Evolutionary conservation across 2,113 vertebrate genomes (phyloP).

Genomic region (Himantopus leucocephalus): DNA sequence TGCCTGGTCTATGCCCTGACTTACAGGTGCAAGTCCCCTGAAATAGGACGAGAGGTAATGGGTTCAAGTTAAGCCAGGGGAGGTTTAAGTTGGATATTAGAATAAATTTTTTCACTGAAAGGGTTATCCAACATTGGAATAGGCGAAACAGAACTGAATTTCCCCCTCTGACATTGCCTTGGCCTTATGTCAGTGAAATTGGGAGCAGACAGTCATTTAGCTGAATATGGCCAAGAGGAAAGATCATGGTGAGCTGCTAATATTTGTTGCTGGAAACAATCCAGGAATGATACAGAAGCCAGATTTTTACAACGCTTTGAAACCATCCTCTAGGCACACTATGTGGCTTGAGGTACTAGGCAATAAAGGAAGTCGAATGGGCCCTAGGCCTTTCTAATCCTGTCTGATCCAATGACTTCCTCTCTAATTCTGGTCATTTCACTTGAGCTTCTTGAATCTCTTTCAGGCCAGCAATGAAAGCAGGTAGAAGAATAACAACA

Average conservation of each 20-base stretch:
- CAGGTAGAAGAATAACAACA: background rate
- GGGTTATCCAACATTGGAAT: too few species aligned
- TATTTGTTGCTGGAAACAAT: background rate
- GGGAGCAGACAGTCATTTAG: background rate
- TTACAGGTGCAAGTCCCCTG: background rate
- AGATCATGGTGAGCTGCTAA: background rate
- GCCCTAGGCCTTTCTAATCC: background rate
- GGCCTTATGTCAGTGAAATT: background rate
- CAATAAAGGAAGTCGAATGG: background rate
- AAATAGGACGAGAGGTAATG: background rate
- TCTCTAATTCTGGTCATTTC: background rate
- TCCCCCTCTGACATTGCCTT: background rate
- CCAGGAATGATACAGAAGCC: background rate
- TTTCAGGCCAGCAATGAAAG: background rate
- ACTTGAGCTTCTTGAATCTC: background rate
- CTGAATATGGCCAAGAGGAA: background rate
- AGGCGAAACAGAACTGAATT: background rate
- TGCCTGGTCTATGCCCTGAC: background rate
- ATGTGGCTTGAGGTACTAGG: background rate
- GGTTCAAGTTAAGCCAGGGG: too few species aligned
- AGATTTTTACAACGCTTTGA: slow-evolving; percentile 10
- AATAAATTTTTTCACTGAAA: too few species aligned
- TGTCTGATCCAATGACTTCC: slow-evolving; percentile 5
- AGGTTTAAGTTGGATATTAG: too few species aligned
- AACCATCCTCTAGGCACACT: background rate